Base-by-base conservation (phyloP, 2,888 invertebrate genomes). In the Odontocerum albicorne region DNA sequence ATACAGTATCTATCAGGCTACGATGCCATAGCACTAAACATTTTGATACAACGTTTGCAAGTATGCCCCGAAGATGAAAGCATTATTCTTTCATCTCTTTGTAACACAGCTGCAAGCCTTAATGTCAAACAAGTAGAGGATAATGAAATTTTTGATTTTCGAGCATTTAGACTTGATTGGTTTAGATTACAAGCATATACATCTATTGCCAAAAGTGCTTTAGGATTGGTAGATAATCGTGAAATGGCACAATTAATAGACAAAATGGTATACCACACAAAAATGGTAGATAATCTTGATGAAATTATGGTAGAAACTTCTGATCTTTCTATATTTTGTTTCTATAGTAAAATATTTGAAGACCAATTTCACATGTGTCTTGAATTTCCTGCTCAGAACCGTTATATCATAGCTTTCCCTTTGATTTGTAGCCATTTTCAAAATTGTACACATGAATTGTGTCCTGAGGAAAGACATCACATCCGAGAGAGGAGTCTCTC, bases 301-400 rank as follows among this genome's bases (percentile, higher is more conserved):
- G 96, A 98, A 72, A 91, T 99, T 70, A 80, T 99, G 64, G 89
- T 92, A 1, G 98, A 99, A 72, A 94, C 96, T 2, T 96, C 97
- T 0, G 98, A 99, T 77, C 79, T 99, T 13, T 97, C 97, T 0
- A 87, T 98, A 61, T 98, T 98, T 70, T 99, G 98, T 71, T 98
- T 98, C 69, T 97, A 96, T 72, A 96, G 88, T 66, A 90, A 92
- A 75, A 92, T 95, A 70, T 97, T 98, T 74, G 96, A 98, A 71
- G 95, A 92, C 66, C 97, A 98, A 72, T 98, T 99, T 70, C 96
- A 96, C 67, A 94, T 96, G 92, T 98, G 98, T 72, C 79, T 99
- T 63, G 97, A 98, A 71, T 96, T 99, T 69, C 98, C 99, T 21
- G 96, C 97, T 16, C 99, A 99, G 74, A 96, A 96, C 72, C 86